Evolutionary conservation across 2,888 invertebrate genomes (phyloP), one percentile per base, ranked within the genome.

Genomic region (Drosophila gaucha): DNA sequence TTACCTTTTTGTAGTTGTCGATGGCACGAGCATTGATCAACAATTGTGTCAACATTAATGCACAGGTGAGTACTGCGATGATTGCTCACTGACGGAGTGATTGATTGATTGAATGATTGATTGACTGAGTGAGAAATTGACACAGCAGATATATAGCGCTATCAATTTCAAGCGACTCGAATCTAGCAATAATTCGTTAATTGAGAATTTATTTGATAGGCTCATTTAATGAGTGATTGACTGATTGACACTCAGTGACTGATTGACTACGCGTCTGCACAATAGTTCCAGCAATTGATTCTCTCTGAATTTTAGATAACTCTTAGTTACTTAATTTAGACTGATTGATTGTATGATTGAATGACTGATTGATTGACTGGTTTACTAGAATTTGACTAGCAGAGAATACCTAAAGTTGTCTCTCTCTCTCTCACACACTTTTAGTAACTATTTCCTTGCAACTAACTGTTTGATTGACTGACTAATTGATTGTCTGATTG

Each of bases 41-140:
- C 66, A 74, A 67, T 70, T 69, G 74, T 62, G 67, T 47, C 46
- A 65, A 67, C 47, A 77, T 80, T 70, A 77, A 70, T 77, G 78
- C 66, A 59, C 39, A 80, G 68, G 46, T 68, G 62, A 78, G 71
- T 57, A 66, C 47, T 60, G 39, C 63, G 68, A 83, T 71, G 56
- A 71, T 26, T 71, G 59, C 55, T 46, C 56, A 33, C 12, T 36
- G 47, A 33, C 1, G 22, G 33, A 58, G 3, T 49, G 50, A 50
- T 8, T 50, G 56, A 57, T 2, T 39, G 35, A 31, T 0, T 33
- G 39, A 52, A 0, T 49, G 57, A 30, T 1, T 39, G 39, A 50
- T 1, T 52, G 52, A 38, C 2, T 43, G 47, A 16, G 0, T 28
- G 36, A 43, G 1, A 18, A 20, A 33, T 0, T 52, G 46, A 35